Conservation (phyloP, 1,140 invertebrate species). For the Eupeodes corollae region DNA sequence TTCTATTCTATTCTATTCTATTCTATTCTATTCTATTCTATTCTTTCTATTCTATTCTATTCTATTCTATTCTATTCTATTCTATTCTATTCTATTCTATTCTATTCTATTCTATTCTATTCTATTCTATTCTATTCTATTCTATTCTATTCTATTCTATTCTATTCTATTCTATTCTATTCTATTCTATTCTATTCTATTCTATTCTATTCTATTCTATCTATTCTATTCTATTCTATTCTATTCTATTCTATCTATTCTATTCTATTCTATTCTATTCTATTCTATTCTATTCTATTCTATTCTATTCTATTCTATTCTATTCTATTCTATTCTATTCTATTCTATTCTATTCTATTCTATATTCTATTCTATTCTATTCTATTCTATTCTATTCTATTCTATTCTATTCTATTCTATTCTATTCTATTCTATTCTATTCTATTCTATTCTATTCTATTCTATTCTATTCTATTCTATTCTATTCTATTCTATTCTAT, state of each 20-base stretch:
- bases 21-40: background rate
- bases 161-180: background rate
- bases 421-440: background rate
- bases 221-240: background rate
- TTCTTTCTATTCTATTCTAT: background rate
- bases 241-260: background rate
- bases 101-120: background rate
- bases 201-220: background rate
- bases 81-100: background rate
- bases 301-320: background rate
- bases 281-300: background rate
- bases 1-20: background rate
- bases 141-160: slow-evolving; percentile 1
- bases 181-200: slow-evolving; percentile 1
- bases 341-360: background rate
- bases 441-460: background rate
- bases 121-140: slow-evolving; percentile 1
- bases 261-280: background rate
- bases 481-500: background rate
- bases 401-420: background rate
- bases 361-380: background rate
- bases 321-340: background rate
- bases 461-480: background rate
- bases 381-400: background rate
- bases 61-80: background rate